Base-by-base conservation (phyloP, 1,140 invertebrate genomes). In the Ephestia elutella region DNA sequence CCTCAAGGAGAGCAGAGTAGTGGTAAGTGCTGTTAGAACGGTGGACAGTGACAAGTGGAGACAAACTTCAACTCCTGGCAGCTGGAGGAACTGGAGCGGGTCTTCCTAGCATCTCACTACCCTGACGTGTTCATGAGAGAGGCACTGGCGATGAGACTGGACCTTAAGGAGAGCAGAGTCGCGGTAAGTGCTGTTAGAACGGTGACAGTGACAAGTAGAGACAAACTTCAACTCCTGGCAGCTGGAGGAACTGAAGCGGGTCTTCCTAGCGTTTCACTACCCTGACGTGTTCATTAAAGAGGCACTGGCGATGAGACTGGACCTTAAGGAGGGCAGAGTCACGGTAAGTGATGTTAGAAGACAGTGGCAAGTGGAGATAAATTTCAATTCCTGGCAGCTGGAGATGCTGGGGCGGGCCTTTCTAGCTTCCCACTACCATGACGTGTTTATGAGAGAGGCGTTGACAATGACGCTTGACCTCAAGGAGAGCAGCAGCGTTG, bases 41-140 rank as follows among this genome's bases (percentile, higher is more conserved):
- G 21, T 25, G 18, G n/a, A 93, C 71, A 92, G 92, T 66, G 91
- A 91, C 54, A 96, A 96, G 80, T 89, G 97, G 55, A 91, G 69
- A 99, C 98, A 38, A 99, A 99, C 90, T 99, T 99, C 90, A 99
- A 97, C 89, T 97, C 96, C 62, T 99, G 98, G 98, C 98, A 99
- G 90, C 90, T 99, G 79, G 98, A 99, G 78, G 97, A 99, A 89
- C 91, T 99, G 81, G 98, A 99, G 88, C 90, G 96, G 66, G 98
- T 98, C 2, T 99, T 99, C 90, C 91, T 97, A 55, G 94, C 96
- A 60, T 97, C 95, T 67, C 98, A 99, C 90, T 99, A 99, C 91
- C 98, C 98, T 7, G 98, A 99, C 86, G 96, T 98, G 57, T 99
- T 99, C 91, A 98, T 99, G 97, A 92, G 98, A 66, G 97, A 99